Conservation (phyloP, 2,888 invertebrate species). For the Anagyrus pseudococci region DNA sequence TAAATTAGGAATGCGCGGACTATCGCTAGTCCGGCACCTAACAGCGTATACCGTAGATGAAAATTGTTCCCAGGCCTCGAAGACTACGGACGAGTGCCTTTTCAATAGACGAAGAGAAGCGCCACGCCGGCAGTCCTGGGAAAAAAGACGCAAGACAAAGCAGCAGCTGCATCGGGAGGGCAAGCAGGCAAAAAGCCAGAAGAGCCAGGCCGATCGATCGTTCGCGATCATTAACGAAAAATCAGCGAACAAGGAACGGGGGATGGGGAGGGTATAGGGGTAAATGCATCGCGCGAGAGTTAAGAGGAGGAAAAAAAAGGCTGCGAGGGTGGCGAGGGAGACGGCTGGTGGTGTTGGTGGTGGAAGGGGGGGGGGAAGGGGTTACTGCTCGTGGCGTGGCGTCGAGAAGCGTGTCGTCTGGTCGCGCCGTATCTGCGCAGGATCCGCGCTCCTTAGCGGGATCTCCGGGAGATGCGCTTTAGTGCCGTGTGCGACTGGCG, state of each 20-base stretch:
- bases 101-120: neutral
- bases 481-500: neutral
- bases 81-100: neutral
- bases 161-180: slow-evolving; percentile 9
- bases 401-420: slow-evolving; percentile 13
- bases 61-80: neutral
- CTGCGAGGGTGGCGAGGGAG: too few species aligned
- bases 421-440: slow-evolving; percentile 11
- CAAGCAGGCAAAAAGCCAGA: slow-evolving; percentile 19
- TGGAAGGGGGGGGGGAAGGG: neutral
- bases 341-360: neutral
- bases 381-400: neutral
- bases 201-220: slow-evolving; percentile 11
- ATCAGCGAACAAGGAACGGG: neutral
- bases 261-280: too few species aligned
- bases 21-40: too few species aligned
- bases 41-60: too few species aligned
- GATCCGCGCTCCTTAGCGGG: slow-evolving; percentile 5
- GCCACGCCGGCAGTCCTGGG: too few species aligned
- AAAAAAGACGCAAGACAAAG: too few species aligned
- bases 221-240: slow-evolving; percentile 23
- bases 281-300: too few species aligned
- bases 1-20: too few species aligned
- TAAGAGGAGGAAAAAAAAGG: neutral
- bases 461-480: neutral